Evolutionary conservation across 2,888 invertebrate species (phyloP).

Genomic region (Caenorhabditis parvicauda): DNA sequence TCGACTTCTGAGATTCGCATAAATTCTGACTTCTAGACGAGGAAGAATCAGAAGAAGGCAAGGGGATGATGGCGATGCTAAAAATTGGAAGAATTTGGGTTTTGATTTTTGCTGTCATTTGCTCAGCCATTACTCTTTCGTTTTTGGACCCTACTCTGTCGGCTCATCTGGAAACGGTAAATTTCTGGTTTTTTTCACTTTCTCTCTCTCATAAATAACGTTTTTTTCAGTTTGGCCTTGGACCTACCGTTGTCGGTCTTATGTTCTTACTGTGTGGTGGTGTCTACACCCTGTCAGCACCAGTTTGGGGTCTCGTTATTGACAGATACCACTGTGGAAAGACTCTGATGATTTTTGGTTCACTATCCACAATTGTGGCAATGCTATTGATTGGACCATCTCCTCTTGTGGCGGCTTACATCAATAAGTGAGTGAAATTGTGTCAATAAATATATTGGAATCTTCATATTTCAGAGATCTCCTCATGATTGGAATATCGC

Average conservation of each 20-base stretch:
- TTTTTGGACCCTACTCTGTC: slow-evolving; percentile 86
- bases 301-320: slow-evolving; percentile 58
- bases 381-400: slow-evolving; percentile 62
- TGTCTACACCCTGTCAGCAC: slow-evolving; percentile 56
- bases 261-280: slow-evolving; percentile 61
- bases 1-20: not conserved
- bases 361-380: slow-evolving; percentile 48
- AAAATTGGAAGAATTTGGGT: slow-evolving; percentile 56
- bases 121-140: slow-evolving; percentile 62
- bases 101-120: slow-evolving; percentile 52
- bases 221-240: slow-evolving; percentile 53
- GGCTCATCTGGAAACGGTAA: slow-evolving; percentile 72
- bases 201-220: not conserved
- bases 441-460: slow-evolving; percentile 18
- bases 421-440: slow-evolving; percentile 13
- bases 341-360: slow-evolving; percentile 57
- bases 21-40: slow-evolving; percentile 20
- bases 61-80: slow-evolving; percentile 59
- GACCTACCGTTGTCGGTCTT: slow-evolving; percentile 58
- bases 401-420: slow-evolving; percentile 43
- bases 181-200: not conserved
- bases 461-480: slow-evolving; percentile 45
- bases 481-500: slow-evolving; percentile 68
- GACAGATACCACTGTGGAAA: slow-evolving; percentile 47
- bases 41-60: slow-evolving; percentile 18